A percentile compares a stretch with the other conserved stretches of the same genome.
phyloP scores from a whole-genome alignment of 2,113 vertebrate species.

The Ifrita kowaldi region DNA sequence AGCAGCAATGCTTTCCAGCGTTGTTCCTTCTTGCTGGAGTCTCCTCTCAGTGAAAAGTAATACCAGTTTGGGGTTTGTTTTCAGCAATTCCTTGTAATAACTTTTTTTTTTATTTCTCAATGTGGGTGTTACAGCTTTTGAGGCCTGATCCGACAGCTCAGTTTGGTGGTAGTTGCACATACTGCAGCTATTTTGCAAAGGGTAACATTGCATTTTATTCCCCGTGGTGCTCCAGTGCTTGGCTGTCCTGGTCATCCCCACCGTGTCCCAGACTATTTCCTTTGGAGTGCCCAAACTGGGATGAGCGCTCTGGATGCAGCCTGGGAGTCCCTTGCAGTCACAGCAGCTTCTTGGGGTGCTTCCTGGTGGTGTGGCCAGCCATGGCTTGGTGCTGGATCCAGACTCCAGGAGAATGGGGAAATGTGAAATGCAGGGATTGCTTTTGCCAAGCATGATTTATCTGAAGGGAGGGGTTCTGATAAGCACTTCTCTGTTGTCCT shows the following conservation, averaged over 20 bases:
- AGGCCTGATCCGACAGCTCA: neutral
- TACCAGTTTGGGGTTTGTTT: neutral
- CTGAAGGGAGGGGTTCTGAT: neutral
- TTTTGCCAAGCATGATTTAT: neutral
- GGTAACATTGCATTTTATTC: neutral
- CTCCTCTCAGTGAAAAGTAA: neutral
- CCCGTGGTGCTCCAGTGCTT: neutral
- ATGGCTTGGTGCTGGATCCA: neutral
- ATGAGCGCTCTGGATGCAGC: fast-evolving
- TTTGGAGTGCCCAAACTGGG: neutral
- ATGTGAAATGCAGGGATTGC: neutral
- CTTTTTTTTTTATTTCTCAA: neutral
- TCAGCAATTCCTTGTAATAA: neutral
- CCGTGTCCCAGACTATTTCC: neutral
- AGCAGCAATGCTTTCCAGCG: neutral
- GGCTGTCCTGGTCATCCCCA: neutral
- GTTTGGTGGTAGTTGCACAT: neutral
- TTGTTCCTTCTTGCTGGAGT: neutral
- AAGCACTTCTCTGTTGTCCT: neutral
- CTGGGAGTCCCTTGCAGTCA: neutral
- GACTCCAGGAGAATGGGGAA: neutral
- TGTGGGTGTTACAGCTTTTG: neutral
- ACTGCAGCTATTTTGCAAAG: neutral
- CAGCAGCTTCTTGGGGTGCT: neutral
- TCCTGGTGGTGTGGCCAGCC: neutral